Conservation (phyloP, 1,140 invertebrate genomes). For the Neodiprion fabricii region DNA sequence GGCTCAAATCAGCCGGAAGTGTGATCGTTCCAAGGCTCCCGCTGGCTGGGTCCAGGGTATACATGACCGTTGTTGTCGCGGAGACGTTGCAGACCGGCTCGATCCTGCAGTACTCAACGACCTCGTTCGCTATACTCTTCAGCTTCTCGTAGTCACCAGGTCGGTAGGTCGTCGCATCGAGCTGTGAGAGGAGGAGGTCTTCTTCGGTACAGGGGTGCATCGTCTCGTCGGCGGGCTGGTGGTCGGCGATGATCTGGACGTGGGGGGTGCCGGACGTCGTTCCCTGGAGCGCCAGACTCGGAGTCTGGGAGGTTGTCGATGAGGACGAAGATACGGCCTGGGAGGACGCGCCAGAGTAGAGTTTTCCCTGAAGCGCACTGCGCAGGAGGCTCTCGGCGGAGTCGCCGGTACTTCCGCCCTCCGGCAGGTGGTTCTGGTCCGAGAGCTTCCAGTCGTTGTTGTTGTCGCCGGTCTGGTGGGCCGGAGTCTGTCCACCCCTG, state of each 20-base stretch:
- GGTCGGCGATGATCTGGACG: conserved; percentile 37
- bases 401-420: conserved; percentile 50
- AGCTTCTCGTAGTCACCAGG: conserved; percentile 57
- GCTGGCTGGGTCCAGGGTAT: conserved; percentile 55
- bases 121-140: conserved; percentile 76
- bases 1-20: conserved; percentile 51
- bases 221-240: conserved; percentile 64
- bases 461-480: conserved; percentile 70
- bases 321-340: conserved; percentile 49
- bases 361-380: conserved; percentile 79
- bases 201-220: conserved; percentile 78
- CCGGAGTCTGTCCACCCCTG: conserved; percentile 38
- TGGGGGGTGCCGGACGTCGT: neutral
- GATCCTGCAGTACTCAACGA: conserved; percentile 75
- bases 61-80: conserved; percentile 59
- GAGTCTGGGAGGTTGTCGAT: neutral
- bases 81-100: conserved; percentile 65
- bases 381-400: conserved; percentile 76
- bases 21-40: conserved; percentile 57
- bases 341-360: conserved; percentile 48
- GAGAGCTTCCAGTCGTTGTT: conserved; percentile 83
- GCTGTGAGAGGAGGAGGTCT: conserved; percentile 74
- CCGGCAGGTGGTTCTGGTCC: conserved; percentile 71
- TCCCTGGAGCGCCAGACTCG: neutral
- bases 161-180: conserved; percentile 65